Conservation (phyloP, 2,113 vertebrate species). For the Nothobranchius furzeri region DNA sequence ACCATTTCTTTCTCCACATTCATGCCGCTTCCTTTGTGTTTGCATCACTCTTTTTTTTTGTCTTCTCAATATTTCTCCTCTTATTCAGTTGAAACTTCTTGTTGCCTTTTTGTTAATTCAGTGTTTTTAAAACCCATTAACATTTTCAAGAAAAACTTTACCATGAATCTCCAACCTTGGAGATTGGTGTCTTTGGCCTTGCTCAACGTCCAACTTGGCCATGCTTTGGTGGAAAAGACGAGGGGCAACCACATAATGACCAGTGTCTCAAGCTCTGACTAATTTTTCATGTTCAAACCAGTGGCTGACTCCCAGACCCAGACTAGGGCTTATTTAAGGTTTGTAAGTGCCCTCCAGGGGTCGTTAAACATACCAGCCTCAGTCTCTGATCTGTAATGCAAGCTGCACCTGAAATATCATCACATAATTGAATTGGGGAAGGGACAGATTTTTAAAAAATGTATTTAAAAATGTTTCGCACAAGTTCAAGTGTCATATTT, state of each 20-base stretch:
- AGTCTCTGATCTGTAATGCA: conserved; percentile 53
- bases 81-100: conserved; percentile 23
- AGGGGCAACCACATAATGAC: conserved; percentile 72
- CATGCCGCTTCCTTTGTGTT: conserved; percentile 13
- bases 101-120: conserved; percentile 69
- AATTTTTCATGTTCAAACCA: conserved; percentile 80
- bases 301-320: conserved; percentile 60
- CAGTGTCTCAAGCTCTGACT: conserved; percentile 75
- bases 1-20: conserved; percentile 13
- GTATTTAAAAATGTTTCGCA: conserved; percentile 20
- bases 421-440: conserved; percentile 23
- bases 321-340: conserved; percentile 64
- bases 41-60: conserved; percentile 15
- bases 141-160: conserved; percentile 50
- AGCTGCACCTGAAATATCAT: conserved; percentile 23
- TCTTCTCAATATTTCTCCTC: conserved; percentile 11
- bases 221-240: conserved; percentile 70
- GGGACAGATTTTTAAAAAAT: conserved; percentile 24
- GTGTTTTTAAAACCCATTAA: conserved; percentile 56
- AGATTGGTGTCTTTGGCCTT: conserved; percentile 63
- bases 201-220: conserved; percentile 67
- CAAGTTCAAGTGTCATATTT: background rate
- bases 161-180: conserved; percentile 68
- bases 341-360: conserved; percentile 64
- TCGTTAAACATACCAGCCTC: conserved; percentile 65